Base-by-base conservation (phyloP, 2,113 vertebrate species). In the Plestiodon gilberti region DNA sequence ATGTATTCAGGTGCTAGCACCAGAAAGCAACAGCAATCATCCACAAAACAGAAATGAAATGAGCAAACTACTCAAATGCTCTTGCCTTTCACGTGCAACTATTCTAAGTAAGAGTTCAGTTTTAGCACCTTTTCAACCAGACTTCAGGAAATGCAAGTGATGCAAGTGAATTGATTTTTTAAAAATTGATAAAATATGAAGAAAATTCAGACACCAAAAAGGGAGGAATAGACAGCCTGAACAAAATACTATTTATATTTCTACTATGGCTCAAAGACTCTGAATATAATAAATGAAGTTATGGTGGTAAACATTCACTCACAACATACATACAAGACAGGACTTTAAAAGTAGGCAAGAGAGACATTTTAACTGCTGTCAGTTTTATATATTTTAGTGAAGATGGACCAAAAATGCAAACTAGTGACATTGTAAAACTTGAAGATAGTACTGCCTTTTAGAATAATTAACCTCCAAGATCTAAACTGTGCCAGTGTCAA, bases 401-500 rank as follows among this genome's bases (percentile, higher is more conserved):
- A 76, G 14, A 80, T 83, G 89, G 89, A 90, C 76, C 78, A 88
- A 90, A 79, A 91, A 85, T 87, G 7, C 30, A 77, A 2, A 79
- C 90, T 87, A 83, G 52, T 69, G 25, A 0, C 30, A 28, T 70
- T 83, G 70, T 85, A 33, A 82, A 73, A 90, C 81, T 1, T 85
- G 87, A 94, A 89, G 76, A 90, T 79, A 87, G 81, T 80, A 73
- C 61, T 57, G 84, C 93, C 75, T 11, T 0, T 90, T 55, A 20
- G 8, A 77, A 86, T 69, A 91, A 91, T 61, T 91, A 86, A 40
- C 88, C 61, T 88, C 90, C 78, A 85, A 92, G 67, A 84, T 83
- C 89, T 61, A 79, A 65, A 86, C 86, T 91, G 87, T 90, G 86
- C 74, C 87, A 92, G 93, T 83, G 90, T 93, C 95, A 94, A 95